Evolutionary conservation across 2,113 vertebrate genomes (phyloP), one percentile per base, ranked within the genome.

Genomic region (Toxostoma redivivum): DNA sequence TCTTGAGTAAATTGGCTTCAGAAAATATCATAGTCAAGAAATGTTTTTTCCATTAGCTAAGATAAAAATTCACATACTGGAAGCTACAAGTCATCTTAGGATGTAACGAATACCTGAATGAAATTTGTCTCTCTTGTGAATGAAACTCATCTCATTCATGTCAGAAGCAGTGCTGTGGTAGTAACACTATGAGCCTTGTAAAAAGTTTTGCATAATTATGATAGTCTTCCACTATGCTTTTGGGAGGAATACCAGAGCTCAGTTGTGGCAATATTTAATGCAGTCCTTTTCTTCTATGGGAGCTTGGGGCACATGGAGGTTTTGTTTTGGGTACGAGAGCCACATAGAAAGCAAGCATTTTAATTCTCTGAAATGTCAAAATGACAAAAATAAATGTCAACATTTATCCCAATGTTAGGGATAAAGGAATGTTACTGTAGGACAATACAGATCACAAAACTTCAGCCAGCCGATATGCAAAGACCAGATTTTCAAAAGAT

Each of bases 101-200:
- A 78, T 81, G 21, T 9, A 67, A 81, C 15, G 69, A 78, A 40
- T 28, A 91, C 42, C 67, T 83, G 82, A 96, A 96, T 83, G 85
- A 92, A 94, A 80, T 35, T 82, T 88, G 33, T 51, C 9, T 83
- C 35, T 38, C 33, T 48, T 81, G 38, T 95, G 90, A 95, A 95
- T 96, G 72, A 81, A 86, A 77, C 13, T 79, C 21, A 93, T 92
- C 13, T 79, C 21, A 92, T 93, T 95, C 82, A 96, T 81, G 25
- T 83, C 76, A 67, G 69, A 76, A 76, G 57, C 22, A 69, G 50
- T 45, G 58, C 33, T 64, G 64, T 67, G 48, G 51, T 38, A 94
- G 82, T 40, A 70, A 40, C 40, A 83, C 50, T 57, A 8, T 4
- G 15, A 72, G 42, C 27, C 80, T 62, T 67, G 11, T 51, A 77